Conservation (phyloP, 2,113 vertebrate genomes). For the Mirounga angustirostris region DNA sequence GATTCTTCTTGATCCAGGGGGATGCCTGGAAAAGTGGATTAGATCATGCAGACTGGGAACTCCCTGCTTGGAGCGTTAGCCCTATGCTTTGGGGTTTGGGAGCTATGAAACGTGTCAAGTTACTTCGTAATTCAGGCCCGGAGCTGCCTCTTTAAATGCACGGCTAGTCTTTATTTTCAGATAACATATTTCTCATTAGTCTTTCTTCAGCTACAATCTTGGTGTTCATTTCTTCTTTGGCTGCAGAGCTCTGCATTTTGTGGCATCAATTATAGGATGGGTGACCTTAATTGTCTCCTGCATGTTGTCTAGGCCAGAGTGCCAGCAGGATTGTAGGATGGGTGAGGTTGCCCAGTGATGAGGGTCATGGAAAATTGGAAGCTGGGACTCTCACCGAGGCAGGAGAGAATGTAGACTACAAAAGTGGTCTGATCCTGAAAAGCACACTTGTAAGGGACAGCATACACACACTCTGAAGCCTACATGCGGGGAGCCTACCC, state of each 20-base stretch:
- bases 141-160: constrained; percentile 33
- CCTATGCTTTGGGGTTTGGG: constrained; percentile 42
- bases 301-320: neutral
- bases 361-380: neutral
- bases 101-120: neutral
- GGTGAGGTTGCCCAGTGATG: neutral
- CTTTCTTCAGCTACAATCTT: constrained; percentile 26
- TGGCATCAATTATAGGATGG: neutral
- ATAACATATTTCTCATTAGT: constrained; percentile 16
- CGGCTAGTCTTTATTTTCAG: constrained; percentile 35
- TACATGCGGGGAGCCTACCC: accelerated
- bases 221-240: neutral
- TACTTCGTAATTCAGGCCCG: neutral
- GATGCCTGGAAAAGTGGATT: neutral
- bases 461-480: neutral
- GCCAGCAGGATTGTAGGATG: neutral
- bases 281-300: neutral
- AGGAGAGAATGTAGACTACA: neutral
- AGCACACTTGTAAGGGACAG: neutral
- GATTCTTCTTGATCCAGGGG: neutral
- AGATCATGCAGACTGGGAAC: neutral
- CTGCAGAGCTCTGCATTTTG: neutral
- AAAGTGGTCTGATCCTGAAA: neutral
- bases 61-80: neutral
- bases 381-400: neutral